Percentiles rank a stretch among this genome's conserved stretches.
phyloP scores from a whole-genome alignment of 2,888 invertebrate genomes.

The Pyrrhosoma nymphula region DNA sequence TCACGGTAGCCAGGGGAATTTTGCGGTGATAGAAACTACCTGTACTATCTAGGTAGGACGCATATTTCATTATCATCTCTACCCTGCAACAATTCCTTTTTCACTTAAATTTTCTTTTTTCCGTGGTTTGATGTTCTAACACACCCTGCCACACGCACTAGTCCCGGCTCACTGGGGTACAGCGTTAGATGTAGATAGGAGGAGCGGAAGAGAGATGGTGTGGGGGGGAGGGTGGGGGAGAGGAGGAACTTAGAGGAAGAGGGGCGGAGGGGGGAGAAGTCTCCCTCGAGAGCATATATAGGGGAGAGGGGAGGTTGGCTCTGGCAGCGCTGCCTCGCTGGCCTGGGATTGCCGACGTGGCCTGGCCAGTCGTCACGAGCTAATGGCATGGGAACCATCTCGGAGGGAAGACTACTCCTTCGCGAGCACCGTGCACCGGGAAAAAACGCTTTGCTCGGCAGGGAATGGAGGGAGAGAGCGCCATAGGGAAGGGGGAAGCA shows the following conservation, averaged over 20 bases:
- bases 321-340: background rate
- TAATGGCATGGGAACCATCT: constrained; percentile 1
- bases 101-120: no score
- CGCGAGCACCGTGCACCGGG: constrained; percentile 28
- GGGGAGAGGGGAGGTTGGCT: background rate
- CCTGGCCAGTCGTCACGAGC: constrained; percentile 36
- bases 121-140: no score
- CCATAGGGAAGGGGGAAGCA: background rate
- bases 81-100: no score
- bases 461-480: background rate
- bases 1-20: no score
- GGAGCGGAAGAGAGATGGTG: background rate
- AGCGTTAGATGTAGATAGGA: background rate
- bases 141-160: no score
- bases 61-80: no score
- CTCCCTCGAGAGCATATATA: no score
- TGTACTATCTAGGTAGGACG: no score
- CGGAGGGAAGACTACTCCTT: background rate
- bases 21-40: no score
- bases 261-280: background rate
- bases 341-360: constrained; percentile 41
- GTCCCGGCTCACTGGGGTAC: no score
- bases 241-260: background rate
- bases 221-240: background rate
- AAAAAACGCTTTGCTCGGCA: background rate